phyloP scores from a whole-genome alignment of 2,113 vertebrate genomes.

The Penelope pileata region DNA sequence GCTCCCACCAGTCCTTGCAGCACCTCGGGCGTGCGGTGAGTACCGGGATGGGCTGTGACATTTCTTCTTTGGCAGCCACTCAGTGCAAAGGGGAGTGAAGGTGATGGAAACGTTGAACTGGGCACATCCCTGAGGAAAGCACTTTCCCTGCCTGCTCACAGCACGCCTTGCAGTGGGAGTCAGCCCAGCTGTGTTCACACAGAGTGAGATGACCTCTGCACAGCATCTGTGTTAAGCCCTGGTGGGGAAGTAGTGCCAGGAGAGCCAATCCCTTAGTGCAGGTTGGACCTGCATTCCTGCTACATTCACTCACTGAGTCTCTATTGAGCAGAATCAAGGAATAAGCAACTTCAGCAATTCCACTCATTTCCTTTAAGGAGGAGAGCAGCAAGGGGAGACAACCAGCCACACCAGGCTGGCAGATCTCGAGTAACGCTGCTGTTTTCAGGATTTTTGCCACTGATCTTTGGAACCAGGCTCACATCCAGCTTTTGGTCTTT shows the following conservation, averaged over 20 bases:
- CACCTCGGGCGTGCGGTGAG: neutral
- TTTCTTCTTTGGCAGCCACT: neutral
- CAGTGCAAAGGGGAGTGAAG: neutral
- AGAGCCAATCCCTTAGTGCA: neutral
- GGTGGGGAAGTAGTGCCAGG: neutral
- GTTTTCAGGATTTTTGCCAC: neutral
- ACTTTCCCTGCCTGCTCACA: neutral
- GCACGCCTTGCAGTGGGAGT: neutral
- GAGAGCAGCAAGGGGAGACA: neutral
- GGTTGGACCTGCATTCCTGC: neutral
- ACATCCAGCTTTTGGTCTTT: neutral
- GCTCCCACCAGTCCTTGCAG: neutral
- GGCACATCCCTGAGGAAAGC: neutral
- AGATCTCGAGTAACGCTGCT: neutral
- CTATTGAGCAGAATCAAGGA: neutral
- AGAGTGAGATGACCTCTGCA: neutral
- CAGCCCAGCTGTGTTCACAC: neutral
- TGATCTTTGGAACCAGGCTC: neutral
- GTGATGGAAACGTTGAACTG: neutral
- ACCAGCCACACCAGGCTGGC: neutral
- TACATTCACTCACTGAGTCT: accelerated
- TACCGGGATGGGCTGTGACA: neutral
- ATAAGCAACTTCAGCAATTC: neutral
- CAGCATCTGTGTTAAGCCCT: neutral
- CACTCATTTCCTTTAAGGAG: neutral